Evolutionary conservation across 1,140 invertebrate genomes (phyloP).

Genomic region (Octopus bimaculoides): DNA sequence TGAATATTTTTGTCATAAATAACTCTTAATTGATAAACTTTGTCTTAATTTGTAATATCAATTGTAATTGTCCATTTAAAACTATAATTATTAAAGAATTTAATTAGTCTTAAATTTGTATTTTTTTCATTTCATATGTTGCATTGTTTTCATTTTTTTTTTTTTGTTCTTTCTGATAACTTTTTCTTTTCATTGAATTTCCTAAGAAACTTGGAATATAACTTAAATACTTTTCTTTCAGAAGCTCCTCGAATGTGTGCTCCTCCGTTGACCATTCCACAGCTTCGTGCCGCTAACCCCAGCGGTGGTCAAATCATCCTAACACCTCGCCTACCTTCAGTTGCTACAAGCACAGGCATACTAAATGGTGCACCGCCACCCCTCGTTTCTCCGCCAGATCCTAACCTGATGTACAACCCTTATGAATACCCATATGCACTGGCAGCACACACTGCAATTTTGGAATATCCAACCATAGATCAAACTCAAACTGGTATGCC

Average conservation of each 20-base stretch:
- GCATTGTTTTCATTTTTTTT: too few relatives aligned
- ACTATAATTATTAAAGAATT: too few relatives aligned
- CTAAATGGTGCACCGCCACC: constrained; percentile 49
- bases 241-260: constrained; percentile 36
- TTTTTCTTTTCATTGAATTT: too few relatives aligned
- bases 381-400: constrained; percentile 42
- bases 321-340: constrained; percentile 39
- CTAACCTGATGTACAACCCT: constrained; percentile 42
- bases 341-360: constrained; percentile 29
- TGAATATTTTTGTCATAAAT: too few relatives aligned
- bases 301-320: constrained; percentile 42
- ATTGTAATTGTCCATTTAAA: too few relatives aligned
- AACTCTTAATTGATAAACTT: too few relatives aligned
- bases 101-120: too few relatives aligned
- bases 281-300: constrained; percentile 37
- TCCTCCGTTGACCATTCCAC: constrained; percentile 36
- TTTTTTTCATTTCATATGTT: too few relatives aligned
- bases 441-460: constrained; percentile 38
- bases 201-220: too few relatives aligned
- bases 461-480: constrained; percentile 46
- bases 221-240: constrained; percentile 22
- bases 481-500: constrained; percentile 47
- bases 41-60: too few relatives aligned
- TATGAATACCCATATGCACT: constrained; percentile 40
- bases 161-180: too few relatives aligned